Conservation (phyloP, 2,113 vertebrate genomes). For the Corythoichthys intestinalis region DNA sequence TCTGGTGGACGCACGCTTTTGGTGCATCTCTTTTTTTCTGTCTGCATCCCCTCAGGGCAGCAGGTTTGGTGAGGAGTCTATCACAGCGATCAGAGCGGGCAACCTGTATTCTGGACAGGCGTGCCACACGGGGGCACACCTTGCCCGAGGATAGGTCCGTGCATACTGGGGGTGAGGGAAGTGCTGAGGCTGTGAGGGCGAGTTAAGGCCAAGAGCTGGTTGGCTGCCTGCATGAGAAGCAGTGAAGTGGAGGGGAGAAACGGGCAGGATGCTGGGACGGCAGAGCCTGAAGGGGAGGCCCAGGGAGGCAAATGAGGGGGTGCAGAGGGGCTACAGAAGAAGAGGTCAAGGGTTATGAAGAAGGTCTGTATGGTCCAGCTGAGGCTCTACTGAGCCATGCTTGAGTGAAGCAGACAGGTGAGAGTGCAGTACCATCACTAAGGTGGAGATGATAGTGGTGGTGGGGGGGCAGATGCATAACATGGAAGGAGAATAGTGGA, state of each 20-base stretch:
- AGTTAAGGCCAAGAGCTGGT: conserved; percentile 50
- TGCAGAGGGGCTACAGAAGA: conserved; percentile 32
- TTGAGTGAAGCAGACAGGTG: conserved; percentile 73
- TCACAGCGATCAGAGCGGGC: conserved; percentile 73
- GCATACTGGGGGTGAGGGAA: conserved; percentile 69
- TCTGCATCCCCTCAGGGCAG: conserved; percentile 64
- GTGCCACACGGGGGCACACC: conserved; percentile 71
- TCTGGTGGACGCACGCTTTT: conserved; percentile 46
- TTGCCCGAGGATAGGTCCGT: conserved; percentile 77
- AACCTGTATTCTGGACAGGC: conserved; percentile 73
- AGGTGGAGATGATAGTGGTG: conserved; percentile 54
- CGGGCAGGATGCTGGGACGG: conserved; percentile 34
- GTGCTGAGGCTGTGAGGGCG: conserved; percentile 41
- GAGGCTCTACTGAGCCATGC: conserved; percentile 66
- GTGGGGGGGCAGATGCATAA: conserved; percentile 32
- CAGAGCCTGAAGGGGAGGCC: conserved; percentile 52
- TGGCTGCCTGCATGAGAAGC: conserved; percentile 28
- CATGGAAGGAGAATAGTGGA: conserved; percentile 16
- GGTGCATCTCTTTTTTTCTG: conserved; percentile 34
- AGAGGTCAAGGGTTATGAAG: conserved; percentile 54
- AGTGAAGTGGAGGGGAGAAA: conserved; percentile 11
- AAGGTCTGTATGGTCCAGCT: conserved; percentile 58
- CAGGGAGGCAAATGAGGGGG: conserved; percentile 18
- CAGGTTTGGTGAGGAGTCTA: conserved; percentile 68
- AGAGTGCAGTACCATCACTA: conserved; percentile 64